These are phyloP conservation scores for Clytia hemisphaerica DNA, from an alignment of 30 jellyfish, hydroid and myxozoan species.

Conservation along the genomic window DNA sequence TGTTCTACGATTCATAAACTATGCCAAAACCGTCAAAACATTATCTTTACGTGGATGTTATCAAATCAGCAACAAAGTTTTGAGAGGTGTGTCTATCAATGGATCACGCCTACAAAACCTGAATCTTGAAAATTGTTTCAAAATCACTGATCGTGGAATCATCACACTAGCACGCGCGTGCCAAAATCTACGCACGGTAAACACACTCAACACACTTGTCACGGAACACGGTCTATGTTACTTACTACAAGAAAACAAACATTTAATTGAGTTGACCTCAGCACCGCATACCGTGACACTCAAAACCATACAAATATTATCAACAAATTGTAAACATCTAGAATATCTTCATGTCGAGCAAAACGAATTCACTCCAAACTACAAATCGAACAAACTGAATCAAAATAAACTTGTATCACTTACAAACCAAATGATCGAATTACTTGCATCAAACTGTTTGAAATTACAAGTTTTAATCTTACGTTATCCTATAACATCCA, in stretches of 20 bases:
- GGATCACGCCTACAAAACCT: neutral
- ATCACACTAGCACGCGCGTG: neutral
- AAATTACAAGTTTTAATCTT: neutral
- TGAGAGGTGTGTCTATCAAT: neutral
- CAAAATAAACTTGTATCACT: neutral
- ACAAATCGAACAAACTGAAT: neutral
- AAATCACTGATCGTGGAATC: conserved; percentile 12
- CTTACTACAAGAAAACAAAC: neutral
- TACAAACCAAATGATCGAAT: neutral
- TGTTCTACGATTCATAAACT: neutral
- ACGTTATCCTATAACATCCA: neutral
- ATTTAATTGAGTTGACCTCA: neutral
- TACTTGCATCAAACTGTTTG: neutral
- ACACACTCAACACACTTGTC: neutral
- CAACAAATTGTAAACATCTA: neutral
- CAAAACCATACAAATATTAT: neutral
- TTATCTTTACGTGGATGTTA: neutral
- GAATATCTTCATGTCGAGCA: conserved; percentile 16
- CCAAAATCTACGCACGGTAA: neutral
- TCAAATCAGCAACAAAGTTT: neutral
- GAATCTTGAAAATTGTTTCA: neutral
- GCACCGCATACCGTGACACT: neutral
- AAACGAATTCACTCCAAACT: neutral
- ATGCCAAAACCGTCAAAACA: neutral
- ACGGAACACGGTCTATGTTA: conserved; percentile 3